A percentile compares a stretch with the other conserved stretches of the same genome.
These are phyloP conservation scores for Ochotona princeps DNA, from an alignment of 2,113 vertebrate species.

Conservation along the genomic window DNA sequence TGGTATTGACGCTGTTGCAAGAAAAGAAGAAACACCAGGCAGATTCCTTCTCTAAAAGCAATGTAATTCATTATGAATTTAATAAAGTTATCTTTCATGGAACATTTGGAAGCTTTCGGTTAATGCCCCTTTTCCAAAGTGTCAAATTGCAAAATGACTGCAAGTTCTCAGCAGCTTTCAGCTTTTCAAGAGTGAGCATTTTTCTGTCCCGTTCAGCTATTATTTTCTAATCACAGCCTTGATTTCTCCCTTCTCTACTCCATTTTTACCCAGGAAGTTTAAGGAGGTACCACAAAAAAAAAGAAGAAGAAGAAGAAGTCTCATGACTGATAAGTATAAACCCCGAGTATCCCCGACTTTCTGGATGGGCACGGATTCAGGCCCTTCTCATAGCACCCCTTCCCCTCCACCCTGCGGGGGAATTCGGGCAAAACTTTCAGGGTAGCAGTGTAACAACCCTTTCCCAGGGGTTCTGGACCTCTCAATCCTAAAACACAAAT, in stretches of 20 bases:
- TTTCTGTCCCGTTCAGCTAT: neutral
- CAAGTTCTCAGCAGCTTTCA: neutral
- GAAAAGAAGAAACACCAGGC: neutral
- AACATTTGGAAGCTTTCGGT: neutral
- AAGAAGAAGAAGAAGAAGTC: neutral
- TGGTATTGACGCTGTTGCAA: neutral
- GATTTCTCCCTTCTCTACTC: neutral
- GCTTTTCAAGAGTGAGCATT: neutral
- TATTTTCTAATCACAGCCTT: neutral
- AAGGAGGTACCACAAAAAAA: neutral
- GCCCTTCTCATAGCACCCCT: too few relatives aligned
- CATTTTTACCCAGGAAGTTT: neutral
- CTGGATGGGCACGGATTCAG: neutral
- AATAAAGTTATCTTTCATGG: slow-evolving; percentile 7
- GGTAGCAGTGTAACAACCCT: neutral
- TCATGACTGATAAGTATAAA: neutral
- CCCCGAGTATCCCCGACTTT: neutral
- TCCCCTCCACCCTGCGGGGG: neutral
- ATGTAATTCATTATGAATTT: neutral
- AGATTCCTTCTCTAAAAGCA: neutral
- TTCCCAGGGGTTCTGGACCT: neutral
- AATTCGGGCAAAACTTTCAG: neutral
- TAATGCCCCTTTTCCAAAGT: neutral
- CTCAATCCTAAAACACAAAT: neutral
- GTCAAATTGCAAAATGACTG: neutral